phyloP scores from a whole-genome alignment of 2,888 invertebrate species.

The Altica lythri region DNA sequence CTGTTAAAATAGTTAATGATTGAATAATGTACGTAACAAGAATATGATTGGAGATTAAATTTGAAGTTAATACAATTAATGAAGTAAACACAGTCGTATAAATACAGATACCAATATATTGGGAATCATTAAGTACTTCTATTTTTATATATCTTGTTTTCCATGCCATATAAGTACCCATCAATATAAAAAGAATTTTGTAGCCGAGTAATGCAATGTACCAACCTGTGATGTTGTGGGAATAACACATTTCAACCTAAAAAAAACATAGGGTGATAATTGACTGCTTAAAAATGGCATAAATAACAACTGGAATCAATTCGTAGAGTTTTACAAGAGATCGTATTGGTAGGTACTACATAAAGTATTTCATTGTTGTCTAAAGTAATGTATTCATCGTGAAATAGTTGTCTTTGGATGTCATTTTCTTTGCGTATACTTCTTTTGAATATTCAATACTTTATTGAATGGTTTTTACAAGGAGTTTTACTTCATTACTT shows the following conservation, averaged over 20 bases:
- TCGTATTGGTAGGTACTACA: too few relatives aligned
- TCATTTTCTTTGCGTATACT: too few relatives aligned
- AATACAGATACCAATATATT: slow-evolving; percentile 91
- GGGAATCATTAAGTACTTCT: slow-evolving; percentile 89
- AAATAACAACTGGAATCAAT: too few relatives aligned
- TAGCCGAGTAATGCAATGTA: slow-evolving; percentile 88
- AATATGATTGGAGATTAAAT: slow-evolving; percentile 80
- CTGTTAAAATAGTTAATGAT: slow-evolving; percentile 79
- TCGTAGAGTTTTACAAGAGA: too few relatives aligned
- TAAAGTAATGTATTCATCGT: too few relatives aligned
- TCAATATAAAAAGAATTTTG: slow-evolving; percentile 84
- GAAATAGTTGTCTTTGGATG: too few relatives aligned
- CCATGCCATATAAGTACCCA: slow-evolving; percentile 96
- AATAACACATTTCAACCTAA: slow-evolving; percentile 87
- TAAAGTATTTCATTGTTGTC: too few relatives aligned
- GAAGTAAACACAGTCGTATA: slow-evolving; percentile 90
- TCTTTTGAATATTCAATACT: too few relatives aligned
- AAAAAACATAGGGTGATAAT: slow-evolving; percentile 50
- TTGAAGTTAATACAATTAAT: slow-evolving; percentile 86
- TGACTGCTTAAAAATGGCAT: too few relatives aligned
- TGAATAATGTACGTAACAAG: slow-evolving; percentile 82
- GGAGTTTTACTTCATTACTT: too few relatives aligned
- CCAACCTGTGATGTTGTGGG: slow-evolving; percentile 87
- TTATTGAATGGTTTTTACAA: too few relatives aligned
- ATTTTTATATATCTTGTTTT: slow-evolving; percentile 92